Percentiles rank a stretch among this genome's conserved stretches.
These are phyloP conservation scores for Choristoneura rosaceana DNA, from an alignment of 2,888 invertebrate species.

Conservation along the genomic window DNA sequence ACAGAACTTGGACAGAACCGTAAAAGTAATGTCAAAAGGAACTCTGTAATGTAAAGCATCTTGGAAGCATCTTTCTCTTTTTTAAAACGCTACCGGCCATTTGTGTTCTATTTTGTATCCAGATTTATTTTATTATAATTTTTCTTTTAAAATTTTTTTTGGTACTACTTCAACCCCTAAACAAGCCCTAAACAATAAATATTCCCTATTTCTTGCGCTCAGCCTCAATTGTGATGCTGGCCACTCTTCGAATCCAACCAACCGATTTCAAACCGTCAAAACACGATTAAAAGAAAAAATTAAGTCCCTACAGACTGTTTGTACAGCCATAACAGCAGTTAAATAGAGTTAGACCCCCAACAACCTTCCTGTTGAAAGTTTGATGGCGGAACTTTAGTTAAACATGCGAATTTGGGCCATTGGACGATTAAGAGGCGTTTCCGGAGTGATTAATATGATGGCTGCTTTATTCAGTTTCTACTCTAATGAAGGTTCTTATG, in stretches of 20 bases:
- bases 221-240: too few species aligned
- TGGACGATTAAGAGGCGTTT: slow-evolving; percentile 44
- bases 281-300: slow-evolving; percentile 28
- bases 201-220: too few species aligned
- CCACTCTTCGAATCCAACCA: not conserved
- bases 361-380: slow-evolving; percentile 42
- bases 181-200: too few species aligned
- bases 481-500: slow-evolving; percentile 31
- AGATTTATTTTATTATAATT: too few species aligned
- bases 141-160: too few species aligned
- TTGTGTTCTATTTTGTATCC: too few species aligned
- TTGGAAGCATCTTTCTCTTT: too few species aligned
- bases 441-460: slow-evolving; percentile 37
- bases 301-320: slow-evolving; percentile 28
- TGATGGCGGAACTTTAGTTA: slow-evolving; percentile 44
- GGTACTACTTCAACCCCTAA: too few species aligned
- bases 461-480: slow-evolving; percentile 30
- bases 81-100: too few species aligned
- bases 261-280: slow-evolving; percentile 17
- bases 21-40: too few species aligned
- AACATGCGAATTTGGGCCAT: slow-evolving; percentile 43
- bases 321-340: slow-evolving; percentile 38
- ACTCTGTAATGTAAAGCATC: too few species aligned
- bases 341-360: slow-evolving; percentile 40
- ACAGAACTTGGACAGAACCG: too few species aligned